These are phyloP conservation scores for Decapterus maruadsi DNA, from an alignment of 2,797 vertebrate species.

Conservation along the genomic window DNA sequence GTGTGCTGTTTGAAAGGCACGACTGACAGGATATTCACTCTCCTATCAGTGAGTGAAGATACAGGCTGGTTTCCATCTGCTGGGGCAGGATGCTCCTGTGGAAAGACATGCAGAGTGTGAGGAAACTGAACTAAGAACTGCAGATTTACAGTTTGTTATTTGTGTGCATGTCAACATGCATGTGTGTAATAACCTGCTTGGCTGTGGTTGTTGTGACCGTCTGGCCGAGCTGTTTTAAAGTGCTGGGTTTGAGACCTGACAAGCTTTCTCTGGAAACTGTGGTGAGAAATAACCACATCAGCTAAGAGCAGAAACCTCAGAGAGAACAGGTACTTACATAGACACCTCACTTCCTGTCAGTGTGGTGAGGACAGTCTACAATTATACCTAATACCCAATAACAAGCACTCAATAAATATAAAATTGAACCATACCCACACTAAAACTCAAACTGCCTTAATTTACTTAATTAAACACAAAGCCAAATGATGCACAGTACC, in stretches of 20 bases:
- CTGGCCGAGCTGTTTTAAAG: conserved; percentile 95
- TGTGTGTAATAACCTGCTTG: conserved; percentile 78
- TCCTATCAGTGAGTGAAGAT: conserved; percentile 73
- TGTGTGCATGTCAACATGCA: not conserved
- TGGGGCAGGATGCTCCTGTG: conserved; percentile 65
- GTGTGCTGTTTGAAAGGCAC: conserved; percentile 82
- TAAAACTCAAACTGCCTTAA: not conserved
- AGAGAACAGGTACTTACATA: not conserved
- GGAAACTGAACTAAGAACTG: conserved; percentile 1
- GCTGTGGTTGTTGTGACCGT: conserved; percentile 72
- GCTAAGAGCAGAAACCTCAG: conserved; percentile 25
- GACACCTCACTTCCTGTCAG: conserved; percentile 7
- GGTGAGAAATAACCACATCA: conserved; percentile 66
- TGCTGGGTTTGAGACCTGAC: conserved; percentile 93
- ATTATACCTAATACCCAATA: not conserved
- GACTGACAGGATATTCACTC: conserved; percentile 82
- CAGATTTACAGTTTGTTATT: not conserved
- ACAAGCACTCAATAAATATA: not conserved
- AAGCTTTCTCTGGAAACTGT: conserved; percentile 84
- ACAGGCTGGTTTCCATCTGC: conserved; percentile 65
- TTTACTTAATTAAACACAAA: not conserved
- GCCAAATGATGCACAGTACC: conserved; percentile 54
- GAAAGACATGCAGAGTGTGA: conserved; percentile 16
- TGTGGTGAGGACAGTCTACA: not conserved
- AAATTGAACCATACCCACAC: not conserved